Conservation (phyloP, 2,113 vertebrate species). For the Semnornis frantzii region DNA sequence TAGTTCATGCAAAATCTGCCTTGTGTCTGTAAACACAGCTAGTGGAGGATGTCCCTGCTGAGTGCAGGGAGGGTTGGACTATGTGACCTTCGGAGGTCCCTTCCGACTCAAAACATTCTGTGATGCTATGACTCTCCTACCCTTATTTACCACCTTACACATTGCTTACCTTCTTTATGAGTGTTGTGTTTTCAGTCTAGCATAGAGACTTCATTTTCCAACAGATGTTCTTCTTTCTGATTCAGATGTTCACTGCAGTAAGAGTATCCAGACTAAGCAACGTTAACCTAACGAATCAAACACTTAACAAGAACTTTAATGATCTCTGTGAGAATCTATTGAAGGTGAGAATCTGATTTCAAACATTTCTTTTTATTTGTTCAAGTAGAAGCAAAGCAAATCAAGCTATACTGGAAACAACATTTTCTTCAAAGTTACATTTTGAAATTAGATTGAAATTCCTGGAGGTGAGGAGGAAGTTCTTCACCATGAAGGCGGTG, state of each 20-base stretch:
- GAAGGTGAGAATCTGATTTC: constrained; percentile 81
- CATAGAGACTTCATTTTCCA: neutral
- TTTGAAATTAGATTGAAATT: neutral
- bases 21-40: neutral
- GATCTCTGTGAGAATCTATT: constrained; percentile 97
- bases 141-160: neutral
- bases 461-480: no score
- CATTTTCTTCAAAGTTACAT: neutral
- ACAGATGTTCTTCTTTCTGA: neutral
- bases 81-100: no score
- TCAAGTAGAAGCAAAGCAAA: neutral
- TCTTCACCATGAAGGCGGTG: no score
- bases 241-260: constrained; percentile 97
- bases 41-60: no score
- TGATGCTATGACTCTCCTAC: no score
- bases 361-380: neutral
- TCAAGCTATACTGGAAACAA: neutral
- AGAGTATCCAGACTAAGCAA: constrained; percentile 92
- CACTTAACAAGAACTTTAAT: constrained; percentile 95
- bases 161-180: neutral
- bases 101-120: no score
- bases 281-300: constrained; percentile 91
- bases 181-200: neutral
- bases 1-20: neutral
- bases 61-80: no score